Conservation (phyloP, 2,888 invertebrate species). For the Exocentrus adspersus region DNA sequence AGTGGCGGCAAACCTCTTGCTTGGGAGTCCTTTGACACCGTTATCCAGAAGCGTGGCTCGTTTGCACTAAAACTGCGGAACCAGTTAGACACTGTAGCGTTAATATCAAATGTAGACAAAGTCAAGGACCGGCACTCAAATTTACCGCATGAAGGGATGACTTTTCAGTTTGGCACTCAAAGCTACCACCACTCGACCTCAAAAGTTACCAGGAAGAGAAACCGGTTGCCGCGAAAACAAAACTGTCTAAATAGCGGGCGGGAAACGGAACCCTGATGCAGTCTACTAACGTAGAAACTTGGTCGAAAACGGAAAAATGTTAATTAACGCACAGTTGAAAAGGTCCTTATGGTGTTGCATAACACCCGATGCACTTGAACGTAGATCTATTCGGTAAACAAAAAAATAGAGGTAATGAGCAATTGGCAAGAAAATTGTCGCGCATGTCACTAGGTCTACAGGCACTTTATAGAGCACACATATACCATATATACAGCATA, state of each 20-base stretch:
- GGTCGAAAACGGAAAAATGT: conserved; percentile 22
- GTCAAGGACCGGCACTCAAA: conserved; percentile 14
- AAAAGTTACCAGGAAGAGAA: conserved; percentile 13
- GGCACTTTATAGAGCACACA: conserved; percentile 37
- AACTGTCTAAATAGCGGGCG: conserved; percentile 29
- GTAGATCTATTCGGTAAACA: conserved; percentile 44
- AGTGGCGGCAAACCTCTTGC: conserved; percentile 63
- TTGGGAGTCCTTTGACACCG: conserved; percentile 45
- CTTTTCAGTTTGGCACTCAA: conserved; percentile 17
- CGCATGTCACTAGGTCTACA: conserved; percentile 50
- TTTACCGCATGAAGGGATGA: conserved; percentile 9
- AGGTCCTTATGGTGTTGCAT: conserved; percentile 34
- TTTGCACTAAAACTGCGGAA: conserved; percentile 60
- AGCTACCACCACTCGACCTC: conserved; percentile 18
- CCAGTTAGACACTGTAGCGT: conserved; percentile 26
- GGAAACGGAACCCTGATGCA: conserved; percentile 34
- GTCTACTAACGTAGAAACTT: conserved; percentile 25
- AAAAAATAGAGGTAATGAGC: conserved; percentile 43
- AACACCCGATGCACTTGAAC: conserved; percentile 42
- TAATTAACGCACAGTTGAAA: conserved; percentile 34
- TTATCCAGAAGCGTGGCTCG: conserved; percentile 59
- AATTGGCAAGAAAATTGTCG: conserved; percentile 44
- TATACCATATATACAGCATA: conserved; percentile 33
- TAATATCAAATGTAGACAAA: not conserved
- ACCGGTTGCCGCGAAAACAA: conserved; percentile 19